phyloP scores from a whole-genome alignment of 2,113 vertebrate species.

The Speoplatyrhinus poulsoni region DNA sequence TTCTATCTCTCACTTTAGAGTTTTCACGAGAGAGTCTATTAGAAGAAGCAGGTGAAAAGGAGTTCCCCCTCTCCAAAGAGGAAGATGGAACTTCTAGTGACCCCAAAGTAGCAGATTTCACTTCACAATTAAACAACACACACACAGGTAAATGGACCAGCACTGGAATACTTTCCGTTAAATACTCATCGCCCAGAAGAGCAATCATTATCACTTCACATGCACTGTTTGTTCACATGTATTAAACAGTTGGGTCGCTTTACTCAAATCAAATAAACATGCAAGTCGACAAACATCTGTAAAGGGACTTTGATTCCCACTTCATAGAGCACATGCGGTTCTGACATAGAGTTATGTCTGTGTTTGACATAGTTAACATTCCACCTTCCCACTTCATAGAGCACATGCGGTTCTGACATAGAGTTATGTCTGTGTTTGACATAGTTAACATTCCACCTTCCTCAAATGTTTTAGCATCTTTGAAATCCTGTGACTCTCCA shows the following conservation, averaged over 20 bases:
- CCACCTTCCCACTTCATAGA: slow-evolving; percentile 3
- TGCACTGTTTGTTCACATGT: slow-evolving; percentile 33
- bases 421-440: too few species aligned
- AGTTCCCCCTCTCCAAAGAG: slow-evolving; percentile 58
- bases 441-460: too few species aligned
- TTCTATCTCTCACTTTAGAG: slow-evolving; percentile 45
- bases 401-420: too few species aligned
- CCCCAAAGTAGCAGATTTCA: slow-evolving; percentile 47
- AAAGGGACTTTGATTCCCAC: slow-evolving; percentile 40
- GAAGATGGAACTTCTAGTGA: slow-evolving; percentile 38
- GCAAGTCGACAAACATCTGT: slow-evolving; percentile 36
- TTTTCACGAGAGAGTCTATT: slow-evolving; percentile 74
- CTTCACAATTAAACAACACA: slow-evolving; percentile 50
- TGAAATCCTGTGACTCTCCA: not conserved
- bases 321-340: not conserved
- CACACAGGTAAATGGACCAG: slow-evolving; percentile 58
- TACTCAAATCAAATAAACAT: slow-evolving; percentile 36
- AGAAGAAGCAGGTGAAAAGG: slow-evolving; percentile 63
- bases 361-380: too few species aligned
- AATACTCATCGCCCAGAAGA: not conserved
- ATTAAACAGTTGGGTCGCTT: slow-evolving; percentile 31
- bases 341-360: too few species aligned
- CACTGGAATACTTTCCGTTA: not conserved
- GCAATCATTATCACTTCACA: slow-evolving; percentile 6
- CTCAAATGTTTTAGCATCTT: too few species aligned